phyloP scores from a whole-genome alignment of 2,888 invertebrate genomes.

The Cataglyphis altisquamis region DNA sequence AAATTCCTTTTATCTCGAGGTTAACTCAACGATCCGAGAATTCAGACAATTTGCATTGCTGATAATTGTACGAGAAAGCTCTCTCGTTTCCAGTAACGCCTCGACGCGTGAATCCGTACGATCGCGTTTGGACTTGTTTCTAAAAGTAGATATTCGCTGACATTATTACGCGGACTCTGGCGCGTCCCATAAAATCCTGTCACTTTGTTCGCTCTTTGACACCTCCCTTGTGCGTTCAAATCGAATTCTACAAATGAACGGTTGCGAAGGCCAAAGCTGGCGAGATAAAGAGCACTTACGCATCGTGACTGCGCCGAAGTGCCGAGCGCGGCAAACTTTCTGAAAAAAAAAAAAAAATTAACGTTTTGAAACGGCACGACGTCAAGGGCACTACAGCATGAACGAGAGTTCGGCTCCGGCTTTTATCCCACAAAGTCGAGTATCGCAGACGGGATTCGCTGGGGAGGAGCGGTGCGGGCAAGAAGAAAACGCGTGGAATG shows the following conservation, averaged over 20 bases:
- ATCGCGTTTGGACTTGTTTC: not conserved
- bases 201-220: slow-evolving; percentile 26
- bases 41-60: slow-evolving; percentile 55
- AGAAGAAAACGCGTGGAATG: slow-evolving; percentile 36
- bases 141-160: slow-evolving; percentile 14
- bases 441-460: slow-evolving; percentile 19
- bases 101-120: slow-evolving; percentile 8
- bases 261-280: slow-evolving; percentile 31
- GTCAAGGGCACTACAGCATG: slow-evolving; percentile 60
- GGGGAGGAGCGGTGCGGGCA: slow-evolving; percentile 26
- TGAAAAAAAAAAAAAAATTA: slow-evolving; percentile 45
- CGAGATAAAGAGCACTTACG: slow-evolving; percentile 59
- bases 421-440: slow-evolving; percentile 56
- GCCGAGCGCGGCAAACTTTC: slow-evolving; percentile 50
- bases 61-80: slow-evolving; percentile 36
- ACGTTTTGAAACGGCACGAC: slow-evolving; percentile 66
- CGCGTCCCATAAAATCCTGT: not conserved
- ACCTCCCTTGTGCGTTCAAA: slow-evolving; percentile 14
- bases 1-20: slow-evolving; percentile 47
- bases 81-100: slow-evolving; percentile 23
- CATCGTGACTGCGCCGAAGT: slow-evolving; percentile 62
- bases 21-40: slow-evolving; percentile 43
- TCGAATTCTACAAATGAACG: slow-evolving; percentile 43
- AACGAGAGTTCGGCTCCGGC: slow-evolving; percentile 60
- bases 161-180: slow-evolving; percentile 27